Percentiles rank a stretch among this genome's conserved stretches.
phyloP scores from a whole-genome alignment of 2,113 vertebrate species.

The Oxyura jamaicensis region DNA sequence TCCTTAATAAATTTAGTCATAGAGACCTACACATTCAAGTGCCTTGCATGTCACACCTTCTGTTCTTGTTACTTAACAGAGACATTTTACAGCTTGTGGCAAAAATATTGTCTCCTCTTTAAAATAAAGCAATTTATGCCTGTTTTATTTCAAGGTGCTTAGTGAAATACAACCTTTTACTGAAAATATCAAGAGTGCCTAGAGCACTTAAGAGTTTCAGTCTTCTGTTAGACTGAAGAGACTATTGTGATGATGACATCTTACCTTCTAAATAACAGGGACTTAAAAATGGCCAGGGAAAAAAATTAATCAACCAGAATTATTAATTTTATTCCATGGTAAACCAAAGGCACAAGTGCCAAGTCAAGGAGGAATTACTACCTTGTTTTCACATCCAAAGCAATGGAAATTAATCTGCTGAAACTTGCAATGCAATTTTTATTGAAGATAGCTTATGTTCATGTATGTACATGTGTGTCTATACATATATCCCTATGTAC shows the following conservation, averaged over 20 bases:
- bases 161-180: neutral
- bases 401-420: neutral
- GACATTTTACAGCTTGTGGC: neutral
- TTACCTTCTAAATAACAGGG: neutral
- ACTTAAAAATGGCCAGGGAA: neutral
- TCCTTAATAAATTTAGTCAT: neutral
- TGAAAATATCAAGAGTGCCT: neutral
- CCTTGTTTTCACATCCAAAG: neutral
- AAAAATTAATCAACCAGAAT: neutral
- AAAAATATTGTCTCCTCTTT: neutral
- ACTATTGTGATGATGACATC: neutral
- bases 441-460: neutral
- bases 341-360: neutral
- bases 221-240: neutral
- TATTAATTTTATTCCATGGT: neutral
- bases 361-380: neutral
- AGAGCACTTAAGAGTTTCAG: neutral
- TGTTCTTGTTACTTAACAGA: slow-evolving; percentile 6
- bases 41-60: neutral
- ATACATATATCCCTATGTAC: neutral
- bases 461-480: neutral
- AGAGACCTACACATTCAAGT: neutral
- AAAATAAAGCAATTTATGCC: neutral
- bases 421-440: neutral
- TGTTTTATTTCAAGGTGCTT: neutral